Evolutionary conservation across 1,140 invertebrate species (phyloP), one percentile per base, ranked within the genome.

Genomic region (Ips typographus): DNA sequence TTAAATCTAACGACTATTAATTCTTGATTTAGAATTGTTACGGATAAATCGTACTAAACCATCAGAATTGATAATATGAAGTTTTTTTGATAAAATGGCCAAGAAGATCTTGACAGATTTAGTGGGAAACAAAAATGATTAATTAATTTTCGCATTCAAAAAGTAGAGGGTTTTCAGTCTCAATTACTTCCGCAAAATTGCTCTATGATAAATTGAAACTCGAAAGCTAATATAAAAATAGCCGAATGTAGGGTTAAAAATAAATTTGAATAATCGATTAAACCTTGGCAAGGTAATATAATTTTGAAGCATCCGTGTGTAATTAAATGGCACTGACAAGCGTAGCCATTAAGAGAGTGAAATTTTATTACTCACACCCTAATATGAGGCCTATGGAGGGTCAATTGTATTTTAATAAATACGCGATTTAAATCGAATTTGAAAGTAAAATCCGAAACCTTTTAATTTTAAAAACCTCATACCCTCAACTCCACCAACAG

Each of bases 231-330:
- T 8, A 49, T 22, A 49, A 49, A 49, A 49, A 49, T 49, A 49
- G 44, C 7, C 44, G 6, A 22, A 60, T 56, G 53, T 39, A 56
- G n/a, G 39, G 41, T 43, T 60, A 60, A 60, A 60, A 60, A 60
- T 60, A 42, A 40, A 42, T 60, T 42, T 60, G 39, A 40, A 60
- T 60, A 42, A 60, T 40, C 58, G 58, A 60, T 60, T 42, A 40
- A 42, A 60, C n/a, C 58, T 4, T n/a, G 40, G 58, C 6, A 56
- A 56, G 22, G 53, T 56, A 56, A 56, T 56, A 37, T 38, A 40
- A 37, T 56, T 56, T 36, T 37, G 37, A 56, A 56, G n/a, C 6
- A 56, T 7, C 38, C 22, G 38, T 38, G n/a, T 56, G 53, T 5
- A 37, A 56, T 56, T 56, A 56, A 56, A 56, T 56, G 7, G 2